Conservation (phyloP, 1,140 invertebrate genomes). For the Brachionus rubens region DNA sequence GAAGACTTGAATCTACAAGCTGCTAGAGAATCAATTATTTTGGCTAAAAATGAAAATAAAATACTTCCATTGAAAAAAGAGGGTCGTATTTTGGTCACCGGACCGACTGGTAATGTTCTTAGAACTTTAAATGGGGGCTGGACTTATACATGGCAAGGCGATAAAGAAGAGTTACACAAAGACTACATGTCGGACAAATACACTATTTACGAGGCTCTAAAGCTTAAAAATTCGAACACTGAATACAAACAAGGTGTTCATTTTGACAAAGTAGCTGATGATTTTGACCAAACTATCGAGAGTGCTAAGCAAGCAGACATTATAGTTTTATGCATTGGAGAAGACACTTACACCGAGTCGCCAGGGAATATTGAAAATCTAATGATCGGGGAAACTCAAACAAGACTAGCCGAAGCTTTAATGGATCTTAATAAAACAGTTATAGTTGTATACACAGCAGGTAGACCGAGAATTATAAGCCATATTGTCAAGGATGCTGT, state of each 20-base stretch:
- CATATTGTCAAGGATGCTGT: neutral
- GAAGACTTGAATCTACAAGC: neutral
- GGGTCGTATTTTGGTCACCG: neutral
- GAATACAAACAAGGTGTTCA: neutral
- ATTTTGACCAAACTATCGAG: neutral
- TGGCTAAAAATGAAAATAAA: slow-evolving; percentile 13
- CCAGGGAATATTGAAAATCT: neutral
- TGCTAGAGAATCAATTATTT: slow-evolving; percentile 10
- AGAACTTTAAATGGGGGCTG: slow-evolving; percentile 23
- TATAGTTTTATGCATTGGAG: neutral
- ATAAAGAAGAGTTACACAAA: neutral
- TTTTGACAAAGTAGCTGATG: neutral
- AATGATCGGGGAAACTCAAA: neutral
- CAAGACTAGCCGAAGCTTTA: neutral
- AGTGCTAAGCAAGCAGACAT: neutral
- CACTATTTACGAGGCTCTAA: neutral
- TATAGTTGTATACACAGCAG: neutral
- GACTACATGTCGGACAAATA: neutral
- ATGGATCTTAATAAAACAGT: neutral
- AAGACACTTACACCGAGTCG: neutral
- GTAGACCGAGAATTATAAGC: slow-evolving; percentile 5
- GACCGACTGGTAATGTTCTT: neutral
- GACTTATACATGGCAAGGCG: slow-evolving; percentile 26
- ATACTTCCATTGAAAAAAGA: neutral
- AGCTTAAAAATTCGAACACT: neutral